These are phyloP conservation scores for Brevimyrus niger DNA, from an alignment of 2,113 vertebrate species.

Conservation along the genomic window DNA sequence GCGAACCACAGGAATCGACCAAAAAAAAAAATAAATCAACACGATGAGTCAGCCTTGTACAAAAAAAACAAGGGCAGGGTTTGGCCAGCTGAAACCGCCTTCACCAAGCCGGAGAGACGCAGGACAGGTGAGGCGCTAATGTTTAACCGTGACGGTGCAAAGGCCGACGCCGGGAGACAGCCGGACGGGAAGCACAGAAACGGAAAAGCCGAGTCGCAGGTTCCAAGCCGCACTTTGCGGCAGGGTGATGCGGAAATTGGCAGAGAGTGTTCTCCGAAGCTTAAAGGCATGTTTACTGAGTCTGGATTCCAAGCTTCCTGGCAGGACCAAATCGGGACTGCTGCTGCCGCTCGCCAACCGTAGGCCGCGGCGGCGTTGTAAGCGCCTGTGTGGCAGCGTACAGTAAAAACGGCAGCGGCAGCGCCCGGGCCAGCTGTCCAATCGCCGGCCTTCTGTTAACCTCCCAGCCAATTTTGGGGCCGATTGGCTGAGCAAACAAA, in stretches of 20 bases:
- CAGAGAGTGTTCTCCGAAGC: background rate
- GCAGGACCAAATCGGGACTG: background rate
- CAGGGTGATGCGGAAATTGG: background rate
- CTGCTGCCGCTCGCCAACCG: background rate
- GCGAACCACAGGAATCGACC: background rate
- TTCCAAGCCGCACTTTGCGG: background rate
- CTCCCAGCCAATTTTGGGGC: slow-evolving; percentile 79
- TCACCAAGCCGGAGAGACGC: background rate
- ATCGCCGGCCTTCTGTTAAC: slow-evolving; percentile 67
- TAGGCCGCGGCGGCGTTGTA: slow-evolving; percentile 40
- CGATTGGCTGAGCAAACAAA: slow-evolving; percentile 90
- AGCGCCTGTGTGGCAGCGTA: slow-evolving; percentile 46
- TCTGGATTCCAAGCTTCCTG: background rate
- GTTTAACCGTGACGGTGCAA: slow-evolving; percentile 26
- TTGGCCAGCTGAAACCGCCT: background rate
- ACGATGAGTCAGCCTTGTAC: background rate
- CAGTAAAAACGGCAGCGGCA: slow-evolving; percentile 50
- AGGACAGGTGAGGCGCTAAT: background rate
- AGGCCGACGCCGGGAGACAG: slow-evolving; percentile 38
- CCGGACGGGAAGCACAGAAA: background rate
- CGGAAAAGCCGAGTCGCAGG: background rate
- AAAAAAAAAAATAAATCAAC: background rate
- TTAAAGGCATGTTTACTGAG: background rate
- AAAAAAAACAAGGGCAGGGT: background rate
- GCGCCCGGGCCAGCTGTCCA: slow-evolving; percentile 60